phyloP scores from a whole-genome alignment of 64 coral and sea anemone species.

The Stichodactyla mertensii region DNA sequence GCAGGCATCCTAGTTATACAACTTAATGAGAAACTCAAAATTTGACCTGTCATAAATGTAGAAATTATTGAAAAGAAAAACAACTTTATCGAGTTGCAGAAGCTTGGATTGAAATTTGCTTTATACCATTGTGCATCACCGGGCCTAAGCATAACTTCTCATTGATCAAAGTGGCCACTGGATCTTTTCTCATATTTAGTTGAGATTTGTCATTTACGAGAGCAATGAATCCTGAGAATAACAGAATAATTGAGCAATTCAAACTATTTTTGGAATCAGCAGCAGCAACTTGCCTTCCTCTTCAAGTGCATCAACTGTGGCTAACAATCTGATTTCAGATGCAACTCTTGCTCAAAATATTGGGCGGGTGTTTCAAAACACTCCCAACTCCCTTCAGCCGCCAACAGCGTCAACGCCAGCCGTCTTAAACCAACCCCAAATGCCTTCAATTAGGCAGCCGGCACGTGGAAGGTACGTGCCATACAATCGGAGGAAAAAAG shows the following conservation, averaged over 20 bases:
- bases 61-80: too few species aligned
- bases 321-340: neutral
- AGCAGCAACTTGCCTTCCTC: neutral
- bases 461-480: constrained; percentile 7
- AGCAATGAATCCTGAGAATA: neutral
- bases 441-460: constrained; percentile 26
- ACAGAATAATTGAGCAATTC: neutral
- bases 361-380: neutral
- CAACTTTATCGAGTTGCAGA: too few species aligned
- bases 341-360: constrained; percentile 9
- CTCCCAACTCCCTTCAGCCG: neutral
- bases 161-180: too few species aligned
- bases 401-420: neutral
- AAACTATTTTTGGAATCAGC: neutral
- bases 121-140: too few species aligned
- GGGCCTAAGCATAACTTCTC: too few species aligned
- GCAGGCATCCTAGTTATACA: too few species aligned
- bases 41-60: too few species aligned
- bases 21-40: too few species aligned
- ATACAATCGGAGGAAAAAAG: constrained; percentile 23
- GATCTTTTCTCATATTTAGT: too few species aligned
- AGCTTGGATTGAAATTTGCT: too few species aligned
- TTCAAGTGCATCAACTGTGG: constrained; percentile 4
- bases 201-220: too few species aligned
- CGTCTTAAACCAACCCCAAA: neutral